phyloP scores from a whole-genome alignment of 2,797 vertebrate species.

The Rousettus madagascariensis region DNA sequence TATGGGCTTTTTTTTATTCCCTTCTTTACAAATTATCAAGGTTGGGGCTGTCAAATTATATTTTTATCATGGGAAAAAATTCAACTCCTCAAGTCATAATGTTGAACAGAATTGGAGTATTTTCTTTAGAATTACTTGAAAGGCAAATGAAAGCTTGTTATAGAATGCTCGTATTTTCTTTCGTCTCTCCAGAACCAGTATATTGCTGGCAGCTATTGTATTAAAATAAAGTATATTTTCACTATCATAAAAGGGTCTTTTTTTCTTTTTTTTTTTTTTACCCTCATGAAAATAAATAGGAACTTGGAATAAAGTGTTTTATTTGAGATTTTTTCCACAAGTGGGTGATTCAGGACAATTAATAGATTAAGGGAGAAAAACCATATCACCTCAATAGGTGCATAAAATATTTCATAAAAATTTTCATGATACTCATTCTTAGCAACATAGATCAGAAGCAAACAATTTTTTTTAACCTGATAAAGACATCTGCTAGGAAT shows the following conservation, averaged over 20 bases:
- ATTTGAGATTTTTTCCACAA: not conserved
- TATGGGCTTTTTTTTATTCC: slow-evolving; percentile 4
- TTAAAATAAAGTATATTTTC: slow-evolving; percentile 89
- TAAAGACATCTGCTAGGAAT: not conserved
- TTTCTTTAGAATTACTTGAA: slow-evolving; percentile 81
- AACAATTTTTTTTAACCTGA: not conserved
- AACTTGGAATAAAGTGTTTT: slow-evolving; percentile 46
- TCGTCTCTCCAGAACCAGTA: slow-evolving; percentile 85
- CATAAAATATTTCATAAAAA: not conserved
- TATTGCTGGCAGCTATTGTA: slow-evolving; percentile 91
- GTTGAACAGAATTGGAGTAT: slow-evolving; percentile 60
- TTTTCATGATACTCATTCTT: not conserved
- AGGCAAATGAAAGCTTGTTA: slow-evolving; percentile 78
- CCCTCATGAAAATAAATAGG: slow-evolving; percentile 51
- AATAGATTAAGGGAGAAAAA: not conserved
- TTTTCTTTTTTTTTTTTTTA: slow-evolving; percentile 61
- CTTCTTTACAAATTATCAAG: slow-evolving; percentile 36
- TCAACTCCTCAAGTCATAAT: slow-evolving; percentile 41
- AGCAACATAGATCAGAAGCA: not conserved
- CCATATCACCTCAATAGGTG: not conserved
- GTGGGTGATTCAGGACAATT: not conserved
- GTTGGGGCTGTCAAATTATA: slow-evolving; percentile 23
- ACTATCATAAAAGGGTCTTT: slow-evolving; percentile 82
- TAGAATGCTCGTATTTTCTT: slow-evolving; percentile 83
- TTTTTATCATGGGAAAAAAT: slow-evolving; percentile 44